phyloP scores from a whole-genome alignment of 2,113 vertebrate species.

The Zeus faber region DNA sequence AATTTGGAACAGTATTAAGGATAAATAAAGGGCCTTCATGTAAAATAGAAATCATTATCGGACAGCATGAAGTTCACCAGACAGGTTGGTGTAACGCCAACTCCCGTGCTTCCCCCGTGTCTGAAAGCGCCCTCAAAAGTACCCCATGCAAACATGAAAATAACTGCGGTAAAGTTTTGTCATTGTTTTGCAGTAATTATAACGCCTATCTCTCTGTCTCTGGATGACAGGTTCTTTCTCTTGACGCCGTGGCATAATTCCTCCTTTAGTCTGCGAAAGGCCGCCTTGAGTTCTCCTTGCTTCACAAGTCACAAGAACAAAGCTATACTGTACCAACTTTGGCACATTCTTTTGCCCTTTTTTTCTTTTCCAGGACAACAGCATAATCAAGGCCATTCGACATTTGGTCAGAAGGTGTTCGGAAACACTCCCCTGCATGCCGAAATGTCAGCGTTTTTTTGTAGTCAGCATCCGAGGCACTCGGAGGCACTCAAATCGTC shows the following conservation, averaged over 20 bases:
- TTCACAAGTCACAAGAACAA: slow-evolving; percentile 63
- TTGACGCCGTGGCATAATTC: slow-evolving; percentile 52
- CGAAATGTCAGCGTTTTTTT: no score
- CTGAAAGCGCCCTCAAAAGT: no score
- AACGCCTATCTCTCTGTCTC: neutral
- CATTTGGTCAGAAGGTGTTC: slow-evolving; percentile 65
- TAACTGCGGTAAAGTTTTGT: no score
- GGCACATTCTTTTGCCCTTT: slow-evolving; percentile 71
- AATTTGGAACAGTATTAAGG: neutral
- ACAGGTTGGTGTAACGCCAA: no score
- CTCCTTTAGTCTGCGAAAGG: slow-evolving; percentile 58
- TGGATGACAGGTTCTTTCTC: slow-evolving; percentile 37
- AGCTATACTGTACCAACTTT: slow-evolving; percentile 75
- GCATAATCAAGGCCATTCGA: slow-evolving; percentile 76
- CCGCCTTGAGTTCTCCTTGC: slow-evolving; percentile 54
- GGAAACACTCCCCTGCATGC: no score
- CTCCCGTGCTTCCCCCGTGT: no score
- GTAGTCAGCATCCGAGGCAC: slow-evolving; percentile 31
- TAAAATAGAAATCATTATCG: no score
- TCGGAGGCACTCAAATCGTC: slow-evolving; percentile 17
- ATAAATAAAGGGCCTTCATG: neutral
- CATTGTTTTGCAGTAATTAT: no score
- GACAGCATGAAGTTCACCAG: no score
- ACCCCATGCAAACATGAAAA: no score
- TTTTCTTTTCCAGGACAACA: slow-evolving; percentile 56